Evolutionary conservation across 35 echinoderm and acorn worm species (phyloP), one percentile per base, ranked within the genome.

Genomic region (Lytechinus variegatus): DNA sequence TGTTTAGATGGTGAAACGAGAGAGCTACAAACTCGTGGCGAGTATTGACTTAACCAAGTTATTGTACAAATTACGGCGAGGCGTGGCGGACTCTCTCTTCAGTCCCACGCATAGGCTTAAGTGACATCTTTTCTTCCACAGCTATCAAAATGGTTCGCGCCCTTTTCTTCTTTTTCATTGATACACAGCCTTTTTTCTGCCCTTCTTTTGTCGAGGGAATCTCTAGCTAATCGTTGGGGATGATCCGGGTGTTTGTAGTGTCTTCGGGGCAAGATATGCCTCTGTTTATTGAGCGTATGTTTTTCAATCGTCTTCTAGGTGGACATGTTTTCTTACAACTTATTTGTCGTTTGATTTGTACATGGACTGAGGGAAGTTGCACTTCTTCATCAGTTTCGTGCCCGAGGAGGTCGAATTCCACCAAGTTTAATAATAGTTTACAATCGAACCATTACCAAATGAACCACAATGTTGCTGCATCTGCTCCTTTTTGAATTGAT

Each of bases 41-140:
- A 14, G 92, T 93, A 93, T 93, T 93, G 92, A 93, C 92, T 93
- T 93, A 93, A 54, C 92, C 55, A 93, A 93, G 92, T 93, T 93
- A 93, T 44, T 55, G 92, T 54, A 57, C 55, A 93, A 93, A 93
- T 93, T 54, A 93, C 92, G 54, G 88, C 53, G 55, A 90, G 53
- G 54, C 88, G 29, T 93, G 55, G 88, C 28, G 28, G 92, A 93
- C 52, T 55, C 54, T 56, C 27, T 54, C 53, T 24, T 6, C 54
- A 57, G 92, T 93, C 92, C 92, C 92, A 93, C 54, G 29, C 92
- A 93, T 93, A 24, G 54, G 92, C 92, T 93, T 54, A 55, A 13
- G 54, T 54, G 53, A 52, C 88, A 90, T 90, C 88, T 79, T 79
- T 79, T 79, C 66, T 79, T 79, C 66, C 16, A 7, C 19, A 79